Evolutionary conservation across 2,888 invertebrate species (phyloP).

Genomic region (Napeogenes sylphis): DNA sequence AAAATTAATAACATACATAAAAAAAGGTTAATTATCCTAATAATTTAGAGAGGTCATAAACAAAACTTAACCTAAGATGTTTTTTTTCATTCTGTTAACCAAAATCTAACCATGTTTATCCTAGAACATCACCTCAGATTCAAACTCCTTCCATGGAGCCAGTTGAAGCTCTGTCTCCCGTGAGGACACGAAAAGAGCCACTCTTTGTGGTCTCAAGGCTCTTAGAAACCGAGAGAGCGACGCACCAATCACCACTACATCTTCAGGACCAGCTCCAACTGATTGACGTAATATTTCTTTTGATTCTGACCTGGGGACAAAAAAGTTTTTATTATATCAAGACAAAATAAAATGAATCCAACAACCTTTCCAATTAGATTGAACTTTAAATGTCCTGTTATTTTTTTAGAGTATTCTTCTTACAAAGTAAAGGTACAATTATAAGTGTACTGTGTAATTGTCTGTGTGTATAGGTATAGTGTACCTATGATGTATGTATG

Average conservation of each 20-base stretch:
- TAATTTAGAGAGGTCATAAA: not conserved
- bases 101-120: no score
- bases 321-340: not conserved
- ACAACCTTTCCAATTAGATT: no score
- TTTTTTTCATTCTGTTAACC: no score
- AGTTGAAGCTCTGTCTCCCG: constrained; percentile 76
- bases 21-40: not conserved
- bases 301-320: constrained; percentile 83
- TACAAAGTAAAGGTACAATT: no score
- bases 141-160: constrained; percentile 89
- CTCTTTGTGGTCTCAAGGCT: constrained; percentile 80
- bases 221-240: constrained; percentile 87
- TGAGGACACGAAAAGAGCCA: constrained; percentile 85
- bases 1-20: no score
- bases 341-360: not conserved
- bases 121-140: constrained; percentile 80
- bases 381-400: no score
- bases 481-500: no score
- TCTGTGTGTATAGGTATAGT: no score
- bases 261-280: constrained; percentile 88
- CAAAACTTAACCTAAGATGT: no score
- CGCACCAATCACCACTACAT: constrained; percentile 86
- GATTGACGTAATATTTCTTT: constrained; percentile 85
- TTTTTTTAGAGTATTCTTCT: no score
- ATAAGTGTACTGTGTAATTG: no score